Conservation (phyloP, 1,140 invertebrate genomes). For the Heterodera schachtii region DNA sequence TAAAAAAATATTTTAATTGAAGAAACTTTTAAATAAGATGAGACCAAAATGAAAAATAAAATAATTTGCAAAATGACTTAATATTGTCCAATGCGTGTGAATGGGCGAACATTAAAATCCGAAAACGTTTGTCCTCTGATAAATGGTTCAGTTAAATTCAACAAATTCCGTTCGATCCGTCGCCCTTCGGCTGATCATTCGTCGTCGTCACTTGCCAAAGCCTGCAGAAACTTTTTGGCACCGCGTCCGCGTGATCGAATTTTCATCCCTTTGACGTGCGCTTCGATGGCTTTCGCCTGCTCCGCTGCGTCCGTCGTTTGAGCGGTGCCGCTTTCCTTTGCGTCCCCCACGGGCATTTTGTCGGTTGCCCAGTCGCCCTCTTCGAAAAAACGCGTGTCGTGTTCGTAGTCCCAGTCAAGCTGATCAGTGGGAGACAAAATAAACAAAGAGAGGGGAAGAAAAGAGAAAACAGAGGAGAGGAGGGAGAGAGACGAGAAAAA, state of each 20-base stretch:
- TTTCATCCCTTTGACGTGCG: constrained; percentile 36
- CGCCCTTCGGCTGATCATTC: background rate
- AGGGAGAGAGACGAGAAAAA: no score
- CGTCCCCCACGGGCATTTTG: background rate
- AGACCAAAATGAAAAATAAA: background rate
- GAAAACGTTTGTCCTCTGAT: no score
- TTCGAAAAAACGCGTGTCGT: constrained; percentile 61
- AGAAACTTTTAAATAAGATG: background rate
- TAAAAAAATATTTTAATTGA: background rate
- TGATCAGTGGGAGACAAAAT: background rate
- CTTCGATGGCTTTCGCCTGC: background rate
- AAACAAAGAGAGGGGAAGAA: background rate
- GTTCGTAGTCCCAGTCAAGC: constrained; percentile 63
- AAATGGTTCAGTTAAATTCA: no score
- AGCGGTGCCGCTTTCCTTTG: constrained; percentile 6
- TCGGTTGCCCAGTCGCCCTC: constrained; percentile 26
- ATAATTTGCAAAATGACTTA: background rate
- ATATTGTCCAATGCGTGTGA: no score
- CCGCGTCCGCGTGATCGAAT: constrained; percentile 48
- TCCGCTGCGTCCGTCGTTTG: background rate
- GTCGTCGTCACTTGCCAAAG: constrained; percentile 7
- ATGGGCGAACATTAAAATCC: no score
- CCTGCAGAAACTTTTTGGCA: constrained; percentile 47
- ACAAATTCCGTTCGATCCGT: background rate
- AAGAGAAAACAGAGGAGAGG: no score